Percentiles rank a stretch among this genome's conserved stretches.
These are phyloP conservation scores for Benthosema pterotum DNA, from an alignment of 2,797 vertebrate species.

Conservation along the genomic window DNA sequence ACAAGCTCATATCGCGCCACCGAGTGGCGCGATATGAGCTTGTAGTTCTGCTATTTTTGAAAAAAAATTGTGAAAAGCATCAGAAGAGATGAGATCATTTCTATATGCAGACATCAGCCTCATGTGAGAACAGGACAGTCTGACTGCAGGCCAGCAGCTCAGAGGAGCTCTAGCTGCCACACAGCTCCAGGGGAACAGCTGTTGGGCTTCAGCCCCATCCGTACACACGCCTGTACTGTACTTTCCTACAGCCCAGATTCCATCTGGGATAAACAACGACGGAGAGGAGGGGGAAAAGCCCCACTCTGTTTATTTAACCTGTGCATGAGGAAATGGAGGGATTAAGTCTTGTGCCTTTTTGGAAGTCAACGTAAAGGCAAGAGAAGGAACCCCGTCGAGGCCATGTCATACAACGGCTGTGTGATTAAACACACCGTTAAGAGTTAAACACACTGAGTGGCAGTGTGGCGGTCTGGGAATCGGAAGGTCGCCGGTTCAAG, in stretches of 20 bases:
- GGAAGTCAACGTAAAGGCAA: neutral
- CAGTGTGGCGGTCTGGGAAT: too few species aligned
- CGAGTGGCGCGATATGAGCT: too few species aligned
- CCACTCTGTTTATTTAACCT: neutral
- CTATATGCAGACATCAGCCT: conserved; percentile 20
- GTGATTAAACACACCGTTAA: neutral
- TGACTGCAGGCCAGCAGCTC: conserved; percentile 2
- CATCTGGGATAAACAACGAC: conserved; percentile 20
- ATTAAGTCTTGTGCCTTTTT: neutral
- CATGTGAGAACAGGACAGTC: neutral
- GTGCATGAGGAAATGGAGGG: neutral
- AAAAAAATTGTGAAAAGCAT: too few species aligned
- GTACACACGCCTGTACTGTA: neutral
- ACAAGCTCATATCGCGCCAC: too few species aligned
- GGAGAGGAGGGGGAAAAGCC: conserved; percentile 2
- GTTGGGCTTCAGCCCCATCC: conserved; percentile 19
- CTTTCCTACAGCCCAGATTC: conserved; percentile 12
- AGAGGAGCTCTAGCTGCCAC: neutral
- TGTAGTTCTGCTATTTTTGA: too few species aligned
- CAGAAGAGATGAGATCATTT: too few species aligned
- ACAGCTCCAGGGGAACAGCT: conserved; percentile 19
- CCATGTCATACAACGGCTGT: neutral
- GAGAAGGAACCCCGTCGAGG: too few species aligned
- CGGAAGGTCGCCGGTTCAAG: too few species aligned
- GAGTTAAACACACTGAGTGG: neutral